These are phyloP conservation scores for Coleophora flavipennella DNA, from an alignment of 2,888 invertebrate genomes.

Conservation along the genomic window DNA sequence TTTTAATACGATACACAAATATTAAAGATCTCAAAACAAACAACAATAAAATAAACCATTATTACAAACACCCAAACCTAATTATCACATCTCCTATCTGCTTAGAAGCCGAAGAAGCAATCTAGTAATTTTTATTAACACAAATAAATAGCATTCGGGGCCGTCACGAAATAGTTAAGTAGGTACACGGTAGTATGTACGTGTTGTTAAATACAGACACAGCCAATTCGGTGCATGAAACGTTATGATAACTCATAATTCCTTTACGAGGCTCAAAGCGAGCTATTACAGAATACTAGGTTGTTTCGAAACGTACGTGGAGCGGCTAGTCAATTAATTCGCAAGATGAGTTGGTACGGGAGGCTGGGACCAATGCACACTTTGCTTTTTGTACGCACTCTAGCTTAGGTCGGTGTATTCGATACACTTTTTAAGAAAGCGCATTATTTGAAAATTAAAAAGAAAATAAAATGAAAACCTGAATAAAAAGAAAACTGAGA, in stretches of 20 bases:
- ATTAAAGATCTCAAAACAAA: too few relatives aligned
- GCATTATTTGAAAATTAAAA: too few relatives aligned
- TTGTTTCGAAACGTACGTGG: slow-evolving; percentile 26
- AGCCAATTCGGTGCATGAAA: neutral
- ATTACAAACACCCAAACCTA: too few relatives aligned
- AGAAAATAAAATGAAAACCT: too few relatives aligned
- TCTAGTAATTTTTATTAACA: neutral
- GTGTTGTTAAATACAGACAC: too few relatives aligned
- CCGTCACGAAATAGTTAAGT: neutral
- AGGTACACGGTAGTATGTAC: too few relatives aligned
- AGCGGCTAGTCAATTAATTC: slow-evolving; percentile 32
- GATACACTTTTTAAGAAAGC: neutral
- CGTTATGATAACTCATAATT: slow-evolving; percentile 7
- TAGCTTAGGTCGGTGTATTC: slow-evolving; percentile 1
- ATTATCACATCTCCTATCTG: too few relatives aligned
- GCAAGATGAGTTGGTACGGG: slow-evolving; percentile 22
- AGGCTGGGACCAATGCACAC: slow-evolving; percentile 4
- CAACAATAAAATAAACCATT: too few relatives aligned
- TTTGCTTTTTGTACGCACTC: slow-evolving; percentile 8
- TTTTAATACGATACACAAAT: too few relatives aligned
- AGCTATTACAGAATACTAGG: slow-evolving; percentile 15
- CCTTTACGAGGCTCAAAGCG: slow-evolving; percentile 10
- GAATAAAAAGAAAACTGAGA: too few relatives aligned
- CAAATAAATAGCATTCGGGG: neutral
- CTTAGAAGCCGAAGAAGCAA: neutral